Base-by-base conservation (phyloP, 2,888 invertebrate species). In the Keiferia lycopersicella region DNA sequence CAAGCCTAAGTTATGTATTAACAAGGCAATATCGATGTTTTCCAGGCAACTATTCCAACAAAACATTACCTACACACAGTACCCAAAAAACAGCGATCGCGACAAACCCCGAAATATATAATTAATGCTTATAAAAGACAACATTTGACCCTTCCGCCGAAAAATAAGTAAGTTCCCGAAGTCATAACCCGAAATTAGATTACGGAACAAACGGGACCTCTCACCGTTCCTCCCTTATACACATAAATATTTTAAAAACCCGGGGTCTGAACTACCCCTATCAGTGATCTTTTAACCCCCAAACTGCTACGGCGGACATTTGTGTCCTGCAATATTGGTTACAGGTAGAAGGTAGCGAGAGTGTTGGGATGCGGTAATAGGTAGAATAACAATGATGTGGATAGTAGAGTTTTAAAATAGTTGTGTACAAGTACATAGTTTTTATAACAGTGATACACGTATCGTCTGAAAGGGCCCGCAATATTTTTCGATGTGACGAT, bases 181-280 rank as follows among this genome's bases (percentile, higher is more conserved):
- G 84, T 85, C 89, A 91, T 91, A 91, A 91, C 85, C 83, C 82
- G 87, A 91, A 91, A 91, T 91, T 91, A 91, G 91, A 91, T 91
- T 87, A 88, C 86, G 76, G 81, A 74, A 79, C 80, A 77, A 82
- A 84, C 77, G 78, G 78, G 81, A 79, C 82, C 82, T 83, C 79
- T 81, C 84, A 80, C 80, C 79, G 82, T 78, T 76, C 26, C 76
- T 80, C 81, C 51, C 53, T 53, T 53, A 53, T 39, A 53, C 84
- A 88, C 88, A 87, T 91, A 91, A 91, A 91, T 91, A 91, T 90
- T 91, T 90, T 87, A 91, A 91, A 90, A 87, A 88, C 78, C 80
- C 81, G 78, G 79, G 80, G 74, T 73, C 69, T 72, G 72, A 78
- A 86, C 82, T 87, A 87, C 84, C 83, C 82, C 79, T 86, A 88